Percentiles rank a stretch among this genome's conserved stretches.
Conservation (phyloP, 2,888 invertebrate species). For the Dryobotodes eremita region DNA sequence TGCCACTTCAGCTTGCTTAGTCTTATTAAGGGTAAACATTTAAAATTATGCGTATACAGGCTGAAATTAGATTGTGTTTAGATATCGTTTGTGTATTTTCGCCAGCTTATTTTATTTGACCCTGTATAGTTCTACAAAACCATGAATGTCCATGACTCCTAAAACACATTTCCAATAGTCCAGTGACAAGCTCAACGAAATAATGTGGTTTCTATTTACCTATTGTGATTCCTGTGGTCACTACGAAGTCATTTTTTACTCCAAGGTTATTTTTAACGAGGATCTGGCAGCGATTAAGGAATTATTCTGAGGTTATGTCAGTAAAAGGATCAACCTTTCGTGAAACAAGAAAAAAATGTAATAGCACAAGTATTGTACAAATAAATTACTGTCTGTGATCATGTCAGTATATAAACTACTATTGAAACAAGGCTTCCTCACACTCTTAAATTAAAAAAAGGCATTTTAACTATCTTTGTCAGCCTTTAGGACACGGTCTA, state of each 20-base stretch:
- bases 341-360: background rate
- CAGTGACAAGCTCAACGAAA: background rate
- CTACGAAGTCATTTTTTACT: constrained; percentile 30
- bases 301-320: constrained; percentile 20
- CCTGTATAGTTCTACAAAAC: background rate
- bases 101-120: background rate
- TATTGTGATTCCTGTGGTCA: constrained; percentile 8
- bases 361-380: background rate
- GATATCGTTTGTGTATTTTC: background rate
- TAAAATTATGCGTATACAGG: background rate
- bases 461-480: background rate
- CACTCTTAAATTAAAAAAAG: background rate
- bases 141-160: background rate
- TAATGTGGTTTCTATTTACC: background rate
- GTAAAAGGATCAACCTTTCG: constrained; percentile 5
- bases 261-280: constrained; percentile 28
- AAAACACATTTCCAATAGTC: background rate
- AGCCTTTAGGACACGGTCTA: background rate
- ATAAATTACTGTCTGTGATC: background rate
- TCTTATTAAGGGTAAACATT: background rate
- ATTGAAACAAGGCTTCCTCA: background rate
- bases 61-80: background rate
- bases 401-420: background rate
- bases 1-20: too few relatives aligned
- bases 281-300: constrained; percentile 33